Percentiles rank a stretch among this genome's conserved stretches.
Evolutionary conservation across 1,140 invertebrate species (phyloP).

Genomic region (Sycobia sp.): DNA sequence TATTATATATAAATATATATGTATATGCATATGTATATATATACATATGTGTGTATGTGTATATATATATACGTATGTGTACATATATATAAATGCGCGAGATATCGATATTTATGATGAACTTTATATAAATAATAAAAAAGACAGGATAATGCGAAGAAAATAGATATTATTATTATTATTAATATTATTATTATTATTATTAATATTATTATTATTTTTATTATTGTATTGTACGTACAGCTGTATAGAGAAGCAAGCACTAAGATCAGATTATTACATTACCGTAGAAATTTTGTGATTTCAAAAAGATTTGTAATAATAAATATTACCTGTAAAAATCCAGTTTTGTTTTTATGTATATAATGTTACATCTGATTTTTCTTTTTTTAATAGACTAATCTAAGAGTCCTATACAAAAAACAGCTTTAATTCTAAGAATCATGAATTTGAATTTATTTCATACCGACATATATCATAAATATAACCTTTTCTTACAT

Average conservation of each 20-base stretch:
- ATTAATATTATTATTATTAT: constrained; percentile 32
- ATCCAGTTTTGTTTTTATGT: not conserved
- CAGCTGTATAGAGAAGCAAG: constrained; percentile 35
- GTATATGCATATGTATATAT: constrained; percentile 1
- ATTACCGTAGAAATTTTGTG: constrained; percentile 34
- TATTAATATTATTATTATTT: constrained; percentile 15
- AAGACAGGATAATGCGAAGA: constrained; percentile 21
- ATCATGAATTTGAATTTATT: too few relatives aligned
- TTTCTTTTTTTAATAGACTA: too few relatives aligned
- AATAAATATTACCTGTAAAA: constrained; percentile 35
- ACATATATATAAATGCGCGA: constrained; percentile 31
- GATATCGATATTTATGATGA: constrained; percentile 33
- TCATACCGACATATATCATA: too few relatives aligned
- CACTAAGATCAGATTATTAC: constrained; percentile 33
- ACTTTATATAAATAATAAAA: constrained; percentile 33
- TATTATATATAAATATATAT: too few relatives aligned
- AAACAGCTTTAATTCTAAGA: too few relatives aligned
- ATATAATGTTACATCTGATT: too few relatives aligned
- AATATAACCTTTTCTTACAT: too few relatives aligned
- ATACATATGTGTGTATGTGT: not conserved
- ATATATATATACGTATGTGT: too few relatives aligned
- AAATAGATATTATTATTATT: constrained; percentile 32
- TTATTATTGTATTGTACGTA: constrained; percentile 35
- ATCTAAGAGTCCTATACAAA: too few relatives aligned
- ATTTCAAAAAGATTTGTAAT: constrained; percentile 35